phyloP scores from a whole-genome alignment of 2,113 vertebrate genomes.

The Dicentrarchus labrax region DNA sequence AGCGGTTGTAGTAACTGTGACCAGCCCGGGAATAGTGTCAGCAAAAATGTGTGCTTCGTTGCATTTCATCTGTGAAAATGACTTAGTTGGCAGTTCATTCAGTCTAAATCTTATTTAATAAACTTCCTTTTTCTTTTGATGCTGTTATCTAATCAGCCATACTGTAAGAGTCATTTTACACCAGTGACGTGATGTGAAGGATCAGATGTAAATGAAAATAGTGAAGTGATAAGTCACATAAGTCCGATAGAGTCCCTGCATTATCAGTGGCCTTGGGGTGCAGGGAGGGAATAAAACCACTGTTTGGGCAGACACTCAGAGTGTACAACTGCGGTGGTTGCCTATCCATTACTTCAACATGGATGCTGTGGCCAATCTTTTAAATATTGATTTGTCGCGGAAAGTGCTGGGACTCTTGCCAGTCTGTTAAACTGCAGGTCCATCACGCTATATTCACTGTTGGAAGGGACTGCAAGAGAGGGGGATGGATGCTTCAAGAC shows the following conservation, averaged over 20 bases:
- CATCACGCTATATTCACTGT: slow-evolving; percentile 26
- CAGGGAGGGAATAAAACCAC: slow-evolving; percentile 31
- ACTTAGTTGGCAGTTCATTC: slow-evolving; percentile 28
- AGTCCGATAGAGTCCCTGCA: neutral
- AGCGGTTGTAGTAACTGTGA: slow-evolving; percentile 20
- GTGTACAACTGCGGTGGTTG: slow-evolving; percentile 51
- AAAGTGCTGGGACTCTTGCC: slow-evolving; percentile 64
- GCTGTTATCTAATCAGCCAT: neutral
- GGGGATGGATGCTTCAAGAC: slow-evolving; percentile 8
- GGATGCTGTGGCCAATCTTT: slow-evolving; percentile 65
- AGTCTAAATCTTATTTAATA: neutral
- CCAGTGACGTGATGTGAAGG: neutral
- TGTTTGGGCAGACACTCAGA: slow-evolving; percentile 48
- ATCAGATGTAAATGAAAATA: slow-evolving; percentile 1
- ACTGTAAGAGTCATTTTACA: neutral
- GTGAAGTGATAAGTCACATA: slow-evolving; percentile 1
- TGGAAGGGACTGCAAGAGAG: slow-evolving; percentile 19
- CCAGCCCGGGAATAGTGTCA: slow-evolving; percentile 3
- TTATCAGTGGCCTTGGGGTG: slow-evolving; percentile 18
- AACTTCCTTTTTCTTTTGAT: slow-evolving; percentile 16
- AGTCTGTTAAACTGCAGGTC: slow-evolving; percentile 65
- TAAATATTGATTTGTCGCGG: slow-evolving; percentile 76
- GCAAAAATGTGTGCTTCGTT: slow-evolving; percentile 42
- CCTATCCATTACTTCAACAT: slow-evolving; percentile 73
- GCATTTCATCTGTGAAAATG: slow-evolving; percentile 43